Evolutionary conservation across 2,888 invertebrate genomes (phyloP), one percentile per base, ranked within the genome.

Genomic region (Liopterus haemorrhoidalis): DNA sequence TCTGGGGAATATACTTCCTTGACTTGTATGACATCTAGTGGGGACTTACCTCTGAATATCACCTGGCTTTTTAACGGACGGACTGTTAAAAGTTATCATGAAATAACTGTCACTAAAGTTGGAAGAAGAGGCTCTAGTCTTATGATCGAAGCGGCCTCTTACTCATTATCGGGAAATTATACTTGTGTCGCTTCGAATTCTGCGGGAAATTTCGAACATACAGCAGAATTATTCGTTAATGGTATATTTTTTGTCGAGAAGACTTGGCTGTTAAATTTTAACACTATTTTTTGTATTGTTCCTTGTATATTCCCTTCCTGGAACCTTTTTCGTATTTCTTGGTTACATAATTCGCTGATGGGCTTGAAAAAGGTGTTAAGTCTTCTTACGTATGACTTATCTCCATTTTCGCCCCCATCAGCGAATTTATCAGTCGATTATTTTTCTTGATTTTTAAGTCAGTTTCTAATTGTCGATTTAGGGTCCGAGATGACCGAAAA

Each of bases 21-120:
- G 41, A 69, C 73, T 1, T 74, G 74, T 60, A 68, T 73, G 52
- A 73, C 72, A 38, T 72, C 75, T 24, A 78, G 79, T 58, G 82
- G 85, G 49, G 85, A 85, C 66, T 68, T 77, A 51, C 85, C 85
- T 42, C 71, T 85, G 58, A 77, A 78, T 54, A 79, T 85, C 54
- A 71, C 73, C 40, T 89, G 88, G 87, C 77, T 71, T 35, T 74
- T 78, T 57, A 72, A 76, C 52, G 69, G 66, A 40, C 62, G 63
- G 48, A 53, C 60, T 16, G 57, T 74, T 21, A 63, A 57, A 52
- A 72, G 70, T 55, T 73, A 72, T 51, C 69, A 69, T 48, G 77
- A 79, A 35, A 69, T 81, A 31, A 67, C 73, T 8, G 66, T 74
- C 32, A 67, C 73, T 16, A 71, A 72, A 31, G 77, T 74, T 44